Evolutionary conservation across 2,797 vertebrate species (phyloP).

Genomic region (Pangasius krempfi): DNA sequence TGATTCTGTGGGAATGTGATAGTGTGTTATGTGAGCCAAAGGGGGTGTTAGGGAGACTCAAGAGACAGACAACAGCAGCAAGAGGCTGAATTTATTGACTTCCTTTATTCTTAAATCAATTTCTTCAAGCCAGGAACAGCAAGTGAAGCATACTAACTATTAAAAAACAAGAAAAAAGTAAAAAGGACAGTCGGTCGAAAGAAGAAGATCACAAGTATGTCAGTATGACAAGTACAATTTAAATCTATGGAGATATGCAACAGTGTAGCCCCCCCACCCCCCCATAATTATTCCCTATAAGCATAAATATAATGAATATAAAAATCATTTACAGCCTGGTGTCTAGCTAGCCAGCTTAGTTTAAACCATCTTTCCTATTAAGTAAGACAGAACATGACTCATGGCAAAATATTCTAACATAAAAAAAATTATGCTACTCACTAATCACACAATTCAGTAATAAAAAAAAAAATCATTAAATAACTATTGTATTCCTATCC

Average conservation of each 20-base stretch:
- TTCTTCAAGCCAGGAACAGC: conserved; percentile 18
- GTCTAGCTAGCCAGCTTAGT: neutral
- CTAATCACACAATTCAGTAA: neutral
- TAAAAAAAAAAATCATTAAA: neutral
- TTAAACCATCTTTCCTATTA: neutral
- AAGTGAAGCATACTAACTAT: conserved; percentile 1
- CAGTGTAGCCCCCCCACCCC: neutral
- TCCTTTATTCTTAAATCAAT: conserved; percentile 34
- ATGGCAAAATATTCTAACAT: neutral
- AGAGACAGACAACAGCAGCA: conserved; percentile 10
- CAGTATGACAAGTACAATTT: neutral
- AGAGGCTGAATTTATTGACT: conserved; percentile 32
- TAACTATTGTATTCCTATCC: neutral
- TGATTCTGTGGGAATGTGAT: conserved; percentile 20
- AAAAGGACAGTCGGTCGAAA: neutral
- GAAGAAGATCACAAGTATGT: neutral
- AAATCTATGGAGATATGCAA: neutral
- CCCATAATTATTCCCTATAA: neutral
- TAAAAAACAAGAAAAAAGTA: neutral
- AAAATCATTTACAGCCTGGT: neutral
- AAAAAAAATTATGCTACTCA: no score
- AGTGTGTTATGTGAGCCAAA: conserved; percentile 22
- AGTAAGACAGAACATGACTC: neutral
- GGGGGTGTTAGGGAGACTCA: conserved; percentile 27
- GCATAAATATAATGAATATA: neutral